Evolutionary conservation across 2,797 vertebrate species (phyloP).

Genomic region (Malurus leucopterus): DNA sequence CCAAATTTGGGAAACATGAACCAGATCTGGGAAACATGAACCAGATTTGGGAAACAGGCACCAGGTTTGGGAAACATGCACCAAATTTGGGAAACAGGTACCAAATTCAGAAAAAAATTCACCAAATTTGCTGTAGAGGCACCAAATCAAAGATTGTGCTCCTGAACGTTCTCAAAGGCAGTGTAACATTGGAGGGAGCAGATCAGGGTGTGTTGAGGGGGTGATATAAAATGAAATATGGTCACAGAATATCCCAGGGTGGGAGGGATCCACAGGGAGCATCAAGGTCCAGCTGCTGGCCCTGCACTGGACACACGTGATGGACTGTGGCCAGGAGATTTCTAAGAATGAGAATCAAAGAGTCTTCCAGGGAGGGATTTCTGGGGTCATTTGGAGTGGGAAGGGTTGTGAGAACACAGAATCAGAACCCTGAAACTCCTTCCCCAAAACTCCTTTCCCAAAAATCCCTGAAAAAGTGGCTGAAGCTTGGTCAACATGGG

Average conservation of each 20-base stretch:
- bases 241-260: neutral
- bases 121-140: accelerated
- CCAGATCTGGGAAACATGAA: accelerated
- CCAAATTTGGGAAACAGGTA: accelerated
- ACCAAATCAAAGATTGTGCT: neutral
- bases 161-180: neutral
- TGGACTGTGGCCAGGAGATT: neutral
- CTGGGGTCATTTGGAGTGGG: neutral
- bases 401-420: neutral
- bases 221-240: neutral
- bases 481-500: neutral
- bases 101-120: accelerated
- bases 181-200: neutral
- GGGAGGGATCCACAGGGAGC: neutral
- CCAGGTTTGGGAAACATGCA: accelerated
- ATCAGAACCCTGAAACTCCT: neutral
- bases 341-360: neutral
- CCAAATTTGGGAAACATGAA: accelerated
- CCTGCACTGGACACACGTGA: neutral
- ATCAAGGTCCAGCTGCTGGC: neutral
- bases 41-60: accelerated
- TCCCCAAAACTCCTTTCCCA: too few species aligned
- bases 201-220: neutral
- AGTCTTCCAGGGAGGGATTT: neutral
- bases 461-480: neutral